Evolutionary conservation across 2,797 vertebrate species (phyloP).

Genomic region (Oryzias dopingdopingensis): DNA sequence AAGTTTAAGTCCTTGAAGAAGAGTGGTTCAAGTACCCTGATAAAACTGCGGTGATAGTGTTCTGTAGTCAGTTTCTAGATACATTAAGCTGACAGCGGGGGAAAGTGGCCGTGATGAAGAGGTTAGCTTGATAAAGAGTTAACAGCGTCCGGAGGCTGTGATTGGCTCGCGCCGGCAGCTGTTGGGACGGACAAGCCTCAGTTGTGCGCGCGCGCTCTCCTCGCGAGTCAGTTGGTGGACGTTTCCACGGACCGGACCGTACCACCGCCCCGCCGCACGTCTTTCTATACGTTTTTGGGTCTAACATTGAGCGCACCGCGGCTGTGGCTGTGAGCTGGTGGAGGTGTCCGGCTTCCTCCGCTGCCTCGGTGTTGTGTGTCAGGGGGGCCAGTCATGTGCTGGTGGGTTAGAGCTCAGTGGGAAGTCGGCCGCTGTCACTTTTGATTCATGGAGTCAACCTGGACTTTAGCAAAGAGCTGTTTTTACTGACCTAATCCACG

Average conservation of each 20-base stretch:
- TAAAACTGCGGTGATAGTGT: neutral
- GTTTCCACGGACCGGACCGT: slow-evolving; percentile 5
- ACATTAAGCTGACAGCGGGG: slow-evolving; percentile 2
- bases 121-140: slow-evolving; percentile 45
- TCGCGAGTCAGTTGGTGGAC: slow-evolving; percentile 48
- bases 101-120: slow-evolving; percentile 18
- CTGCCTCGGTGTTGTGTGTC: neutral
- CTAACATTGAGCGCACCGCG: neutral
- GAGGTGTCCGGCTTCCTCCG: slow-evolving; percentile 1
- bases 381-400: slow-evolving; percentile 5
- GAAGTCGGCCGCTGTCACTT: slow-evolving; percentile 48
- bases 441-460: slow-evolving; percentile 68
- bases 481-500: slow-evolving; percentile 53
- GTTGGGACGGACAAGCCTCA: slow-evolving; percentile 55
- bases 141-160: slow-evolving; percentile 47
- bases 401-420: slow-evolving; percentile 36
- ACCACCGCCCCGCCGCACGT: neutral
- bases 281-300: neutral
- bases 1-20: too few species aligned
- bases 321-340: slow-evolving; percentile 5
- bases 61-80: neutral
- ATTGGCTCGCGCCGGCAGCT: slow-evolving; percentile 61
- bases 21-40: neutral
- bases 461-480: slow-evolving; percentile 42
- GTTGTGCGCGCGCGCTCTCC: slow-evolving; percentile 29